These are phyloP conservation scores for Nemopilema nomurai DNA, from an alignment of 30 jellyfish, hydroid and myxozoan genomes.

Conservation along the genomic window DNA sequence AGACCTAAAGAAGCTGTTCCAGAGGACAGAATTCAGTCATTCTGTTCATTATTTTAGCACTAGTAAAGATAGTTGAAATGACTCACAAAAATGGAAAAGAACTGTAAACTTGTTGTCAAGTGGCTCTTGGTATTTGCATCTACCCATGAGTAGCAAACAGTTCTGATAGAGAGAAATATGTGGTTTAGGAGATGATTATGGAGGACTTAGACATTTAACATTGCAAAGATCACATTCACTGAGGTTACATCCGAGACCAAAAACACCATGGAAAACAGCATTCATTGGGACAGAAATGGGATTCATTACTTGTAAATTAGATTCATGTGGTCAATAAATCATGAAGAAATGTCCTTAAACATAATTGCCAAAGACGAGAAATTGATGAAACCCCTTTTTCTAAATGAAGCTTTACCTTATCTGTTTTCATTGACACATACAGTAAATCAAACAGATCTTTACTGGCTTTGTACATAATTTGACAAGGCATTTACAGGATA, in stretches of 20 bases:
- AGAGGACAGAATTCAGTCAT: no score
- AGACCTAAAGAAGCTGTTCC: no score
- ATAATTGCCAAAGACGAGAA: background rate
- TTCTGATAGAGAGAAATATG: no score
- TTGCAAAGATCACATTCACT: background rate
- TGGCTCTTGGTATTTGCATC: no score
- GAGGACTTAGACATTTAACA: background rate
- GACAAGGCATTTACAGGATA: background rate
- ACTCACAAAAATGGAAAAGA: no score
- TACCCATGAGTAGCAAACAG: no score
- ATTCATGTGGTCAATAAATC: slow-evolving; percentile 22
- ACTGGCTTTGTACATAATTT: background rate
- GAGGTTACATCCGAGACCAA: background rate
- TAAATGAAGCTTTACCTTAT: background rate
- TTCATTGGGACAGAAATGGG: slow-evolving; percentile 2
- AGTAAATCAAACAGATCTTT: slow-evolving; percentile 9
- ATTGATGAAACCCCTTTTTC: background rate
- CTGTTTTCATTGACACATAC: slow-evolving; percentile 12
- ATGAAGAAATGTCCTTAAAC: slow-evolving; percentile 10
- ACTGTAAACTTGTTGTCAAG: no score
- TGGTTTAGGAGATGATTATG: no score
- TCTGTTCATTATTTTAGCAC: no score
- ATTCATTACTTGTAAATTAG: slow-evolving; percentile 9
- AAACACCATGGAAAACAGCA: background rate
- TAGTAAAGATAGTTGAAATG: no score